These are phyloP conservation scores for Thymallus thymallus DNA, from an alignment of 2,113 vertebrate genomes.

Conservation along the genomic window DNA sequence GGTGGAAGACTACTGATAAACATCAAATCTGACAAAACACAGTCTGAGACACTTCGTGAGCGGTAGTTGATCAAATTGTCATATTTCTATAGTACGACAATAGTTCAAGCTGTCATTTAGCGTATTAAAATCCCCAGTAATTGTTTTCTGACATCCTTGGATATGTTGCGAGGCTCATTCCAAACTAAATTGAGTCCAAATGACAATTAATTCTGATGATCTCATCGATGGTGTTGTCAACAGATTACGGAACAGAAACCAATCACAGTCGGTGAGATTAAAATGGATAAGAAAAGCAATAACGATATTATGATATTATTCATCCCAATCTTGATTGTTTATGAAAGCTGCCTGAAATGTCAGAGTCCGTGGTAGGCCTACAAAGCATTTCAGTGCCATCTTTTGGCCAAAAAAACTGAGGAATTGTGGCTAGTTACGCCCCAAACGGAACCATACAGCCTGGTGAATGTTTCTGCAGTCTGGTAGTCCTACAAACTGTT, in stretches of 20 bases:
- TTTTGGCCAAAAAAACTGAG: neutral
- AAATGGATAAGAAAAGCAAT: constrained; percentile 42
- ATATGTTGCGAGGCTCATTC: too few relatives aligned
- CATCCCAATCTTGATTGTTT: constrained; percentile 32
- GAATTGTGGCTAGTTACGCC: neutral
- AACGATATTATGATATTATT: constrained; percentile 34
- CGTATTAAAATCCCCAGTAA: too few relatives aligned
- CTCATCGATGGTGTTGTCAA: constrained; percentile 35
- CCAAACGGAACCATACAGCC: neutral
- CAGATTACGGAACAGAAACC: constrained; percentile 53
- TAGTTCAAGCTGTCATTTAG: too few relatives aligned
- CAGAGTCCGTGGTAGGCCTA: neutral
- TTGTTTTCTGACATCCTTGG: too few relatives aligned
- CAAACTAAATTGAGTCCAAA: too few relatives aligned
- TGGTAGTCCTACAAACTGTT: too few relatives aligned
- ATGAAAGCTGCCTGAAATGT: constrained; percentile 13
- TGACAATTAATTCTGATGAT: constrained; percentile 50
- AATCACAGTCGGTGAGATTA: constrained; percentile 45
- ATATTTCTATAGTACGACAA: too few relatives aligned
- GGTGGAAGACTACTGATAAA: too few relatives aligned
- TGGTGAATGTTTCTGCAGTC: neutral
- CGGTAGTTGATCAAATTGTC: too few relatives aligned
- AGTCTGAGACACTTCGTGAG: too few relatives aligned
- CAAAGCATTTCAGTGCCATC: too few relatives aligned
- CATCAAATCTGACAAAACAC: too few relatives aligned